phyloP scores from a whole-genome alignment of 2,888 invertebrate species.

The Aromia moschata region DNA sequence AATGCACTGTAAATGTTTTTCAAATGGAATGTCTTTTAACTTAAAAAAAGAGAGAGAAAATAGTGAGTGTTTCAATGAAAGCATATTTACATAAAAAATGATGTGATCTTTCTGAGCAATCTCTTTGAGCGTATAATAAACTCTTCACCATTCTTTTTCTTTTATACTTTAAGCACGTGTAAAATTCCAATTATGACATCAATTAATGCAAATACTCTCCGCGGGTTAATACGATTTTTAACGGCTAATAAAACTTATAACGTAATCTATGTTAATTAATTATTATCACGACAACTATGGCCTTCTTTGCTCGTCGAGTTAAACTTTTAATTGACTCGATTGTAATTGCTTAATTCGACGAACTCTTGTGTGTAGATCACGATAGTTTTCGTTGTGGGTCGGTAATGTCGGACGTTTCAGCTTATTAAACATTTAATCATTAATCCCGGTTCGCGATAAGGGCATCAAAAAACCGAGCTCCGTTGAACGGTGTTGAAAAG shows the following conservation, averaged over 20 bases:
- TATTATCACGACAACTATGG: slow-evolving; percentile 11
- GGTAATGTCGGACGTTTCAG: not conserved
- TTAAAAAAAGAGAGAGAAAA: no score
- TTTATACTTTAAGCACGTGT: slow-evolving; percentile 10
- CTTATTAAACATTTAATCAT: not conserved
- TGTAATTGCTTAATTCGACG: slow-evolving; percentile 19
- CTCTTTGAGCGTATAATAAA: no score
- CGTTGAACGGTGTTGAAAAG: no score
- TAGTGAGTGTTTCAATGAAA: no score
- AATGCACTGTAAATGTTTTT: no score
- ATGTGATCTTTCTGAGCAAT: no score
- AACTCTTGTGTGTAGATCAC: slow-evolving; percentile 11
- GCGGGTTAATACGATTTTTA: slow-evolving; percentile 21
- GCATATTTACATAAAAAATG: no score
- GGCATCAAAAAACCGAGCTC: not conserved
- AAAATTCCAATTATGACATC: slow-evolving; percentile 17
- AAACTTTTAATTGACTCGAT: slow-evolving; percentile 22
- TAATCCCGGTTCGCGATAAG: not conserved
- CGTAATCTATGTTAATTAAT: slow-evolving; percentile 25
- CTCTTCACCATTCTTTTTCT: no score
- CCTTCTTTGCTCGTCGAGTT: slow-evolving; percentile 18
- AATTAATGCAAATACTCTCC: slow-evolving; percentile 18
- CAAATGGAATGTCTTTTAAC: no score
- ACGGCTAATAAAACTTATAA: slow-evolving; percentile 26
- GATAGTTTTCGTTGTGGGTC: not conserved